phyloP scores from a whole-genome alignment of 1,140 invertebrate genomes.

The Rhysida immarginata region DNA sequence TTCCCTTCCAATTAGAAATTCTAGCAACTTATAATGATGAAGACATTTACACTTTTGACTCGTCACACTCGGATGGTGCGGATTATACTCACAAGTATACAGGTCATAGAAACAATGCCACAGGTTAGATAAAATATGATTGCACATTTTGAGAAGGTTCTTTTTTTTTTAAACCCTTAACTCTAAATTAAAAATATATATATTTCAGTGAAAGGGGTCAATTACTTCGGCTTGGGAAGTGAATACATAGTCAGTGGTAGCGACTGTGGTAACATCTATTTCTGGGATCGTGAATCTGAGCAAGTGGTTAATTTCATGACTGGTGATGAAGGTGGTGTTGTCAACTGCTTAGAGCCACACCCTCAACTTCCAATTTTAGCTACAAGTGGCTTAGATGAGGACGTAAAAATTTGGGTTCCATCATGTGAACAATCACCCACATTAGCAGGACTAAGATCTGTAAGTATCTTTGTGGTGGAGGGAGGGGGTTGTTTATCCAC shows the following conservation, averaged over 20 bases:
- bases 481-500: no score
- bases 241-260: conserved; percentile 85
- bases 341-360: conserved; percentile 84
- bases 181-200: neutral
- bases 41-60: conserved; percentile 80
- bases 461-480: conserved; percentile 18
- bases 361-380: conserved; percentile 72
- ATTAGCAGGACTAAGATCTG: conserved; percentile 35
- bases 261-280: conserved; percentile 85
- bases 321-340: conserved; percentile 71
- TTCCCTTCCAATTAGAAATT: no score
- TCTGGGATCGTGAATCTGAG: conserved; percentile 83
- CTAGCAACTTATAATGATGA: conserved; percentile 86
- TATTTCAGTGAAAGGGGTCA: conserved; percentile 69
- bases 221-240: conserved; percentile 80
- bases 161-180: neutral
- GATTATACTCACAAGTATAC: conserved; percentile 54
- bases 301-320: conserved; percentile 72
- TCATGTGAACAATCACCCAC: conserved; percentile 41
- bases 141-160: neutral
- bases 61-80: conserved; percentile 35
- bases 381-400: conserved; percentile 76
- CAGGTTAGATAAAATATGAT: no score
- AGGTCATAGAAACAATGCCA: conserved; percentile 38
- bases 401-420: conserved; percentile 87